Evolutionary conservation across 2,888 invertebrate species (phyloP).

Genomic region (Plebejus anna): DNA sequence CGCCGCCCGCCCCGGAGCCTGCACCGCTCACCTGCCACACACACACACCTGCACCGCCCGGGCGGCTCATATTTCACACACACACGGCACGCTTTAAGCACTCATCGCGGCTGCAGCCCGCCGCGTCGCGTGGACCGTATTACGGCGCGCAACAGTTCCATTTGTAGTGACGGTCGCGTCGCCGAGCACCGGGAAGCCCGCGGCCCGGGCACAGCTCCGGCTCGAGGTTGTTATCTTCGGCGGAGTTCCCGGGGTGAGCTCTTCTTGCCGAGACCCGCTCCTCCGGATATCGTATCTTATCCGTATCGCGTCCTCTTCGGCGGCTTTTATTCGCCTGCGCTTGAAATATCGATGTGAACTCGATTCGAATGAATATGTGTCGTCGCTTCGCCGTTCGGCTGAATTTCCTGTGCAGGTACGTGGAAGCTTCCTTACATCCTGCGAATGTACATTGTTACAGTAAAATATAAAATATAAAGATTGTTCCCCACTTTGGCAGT

Average conservation of each 20-base stretch:
- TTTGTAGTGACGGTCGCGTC: conserved; percentile 33
- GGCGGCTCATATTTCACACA: conserved; percentile 43
- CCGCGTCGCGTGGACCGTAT: conserved; percentile 49
- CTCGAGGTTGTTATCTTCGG: conserved; percentile 54
- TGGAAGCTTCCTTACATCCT: conserved; percentile 58
- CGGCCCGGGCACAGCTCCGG: conserved; percentile 53
- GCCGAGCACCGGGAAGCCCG: conserved; percentile 42
- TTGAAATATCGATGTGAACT: conserved; percentile 53
- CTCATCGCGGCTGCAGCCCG: conserved; percentile 49
- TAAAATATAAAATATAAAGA: conserved; percentile 58
- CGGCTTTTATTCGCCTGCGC: conserved; percentile 43
- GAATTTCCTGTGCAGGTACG: conserved; percentile 53
- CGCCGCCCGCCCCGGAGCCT: conserved; percentile 53
- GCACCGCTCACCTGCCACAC: conserved; percentile 60
- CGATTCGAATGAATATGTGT: conserved; percentile 51
- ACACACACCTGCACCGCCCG: conserved; percentile 51
- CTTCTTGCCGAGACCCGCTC: conserved; percentile 46
- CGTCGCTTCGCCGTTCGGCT: conserved; percentile 51
- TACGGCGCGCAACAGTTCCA: conserved; percentile 41
- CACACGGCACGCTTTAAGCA: conserved; percentile 56
- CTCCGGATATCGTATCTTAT: conserved; percentile 44
- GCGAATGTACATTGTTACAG: conserved; percentile 59
- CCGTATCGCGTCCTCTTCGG: conserved; percentile 42
- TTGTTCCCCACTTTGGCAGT: conserved; percentile 60
- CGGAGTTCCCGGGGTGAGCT: conserved; percentile 33